A percentile compares a stretch with the other conserved stretches of the same genome.
phyloP scores from a whole-genome alignment of 1,140 invertebrate species.

The Cydia pomonella region DNA sequence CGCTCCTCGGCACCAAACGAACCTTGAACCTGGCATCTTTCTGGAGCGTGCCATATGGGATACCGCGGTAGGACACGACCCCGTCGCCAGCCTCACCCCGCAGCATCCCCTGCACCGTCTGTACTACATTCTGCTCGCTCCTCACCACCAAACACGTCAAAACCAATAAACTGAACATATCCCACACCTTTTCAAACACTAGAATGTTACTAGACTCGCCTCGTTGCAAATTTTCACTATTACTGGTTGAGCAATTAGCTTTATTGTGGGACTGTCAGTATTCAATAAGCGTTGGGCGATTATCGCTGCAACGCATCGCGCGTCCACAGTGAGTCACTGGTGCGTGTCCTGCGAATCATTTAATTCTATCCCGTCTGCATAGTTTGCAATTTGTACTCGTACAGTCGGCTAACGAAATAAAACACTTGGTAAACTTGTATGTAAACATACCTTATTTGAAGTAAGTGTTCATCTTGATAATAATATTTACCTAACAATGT shows the following conservation, averaged over 20 bases:
- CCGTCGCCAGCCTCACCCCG: slow-evolving; percentile 51
- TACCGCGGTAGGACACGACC: slow-evolving; percentile 55
- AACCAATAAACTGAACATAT: neutral
- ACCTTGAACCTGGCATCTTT: slow-evolving; percentile 61
- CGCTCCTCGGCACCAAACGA: too few relatives aligned
- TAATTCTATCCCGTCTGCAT: neutral
- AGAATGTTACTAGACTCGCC: too few relatives aligned
- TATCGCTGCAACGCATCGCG: slow-evolving; percentile 5
- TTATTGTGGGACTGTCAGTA: slow-evolving; percentile 5
- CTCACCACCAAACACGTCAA: slow-evolving; percentile 28
- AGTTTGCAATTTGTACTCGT: neutral
- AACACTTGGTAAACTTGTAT: too few relatives aligned
- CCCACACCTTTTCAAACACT: neutral
- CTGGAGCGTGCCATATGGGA: slow-evolving; percentile 60
- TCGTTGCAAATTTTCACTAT: slow-evolving; percentile 13
- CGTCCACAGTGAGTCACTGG: neutral
- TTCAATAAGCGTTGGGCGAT: slow-evolving; percentile 16
- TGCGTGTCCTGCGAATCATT: slow-evolving; percentile 17
- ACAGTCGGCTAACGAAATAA: neutral
- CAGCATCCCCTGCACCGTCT: slow-evolving; percentile 59
- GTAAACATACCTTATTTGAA: too few relatives aligned
- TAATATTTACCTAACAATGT: too few relatives aligned
- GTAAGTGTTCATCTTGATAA: too few relatives aligned
- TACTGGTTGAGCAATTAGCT: slow-evolving; percentile 13
- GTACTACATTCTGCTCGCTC: slow-evolving; percentile 46